Evolutionary conservation across 2,888 invertebrate species (phyloP).

Genomic region (Hyles lineata): DNA sequence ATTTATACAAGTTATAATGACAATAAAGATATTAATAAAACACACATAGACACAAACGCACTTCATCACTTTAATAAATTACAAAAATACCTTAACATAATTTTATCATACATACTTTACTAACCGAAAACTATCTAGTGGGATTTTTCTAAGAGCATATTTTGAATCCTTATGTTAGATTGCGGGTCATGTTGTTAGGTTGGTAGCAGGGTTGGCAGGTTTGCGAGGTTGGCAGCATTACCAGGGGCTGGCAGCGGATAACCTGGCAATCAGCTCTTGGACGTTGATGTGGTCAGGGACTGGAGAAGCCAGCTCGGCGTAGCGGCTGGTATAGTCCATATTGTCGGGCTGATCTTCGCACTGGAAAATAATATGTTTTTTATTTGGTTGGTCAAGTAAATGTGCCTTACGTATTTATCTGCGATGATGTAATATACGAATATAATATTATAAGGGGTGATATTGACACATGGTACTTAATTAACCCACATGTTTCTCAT

Average conservation of each 20-base stretch:
- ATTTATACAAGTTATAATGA: background rate
- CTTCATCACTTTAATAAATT: conserved; percentile 57
- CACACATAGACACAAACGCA: conserved; percentile 43
- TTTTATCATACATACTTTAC: background rate
- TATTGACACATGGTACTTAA: no score
- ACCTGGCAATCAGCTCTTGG: conserved; percentile 53
- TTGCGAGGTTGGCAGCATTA: background rate
- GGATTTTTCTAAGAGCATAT: conserved; percentile 37
- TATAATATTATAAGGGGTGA: no score
- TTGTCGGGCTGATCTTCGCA: conserved; percentile 38
- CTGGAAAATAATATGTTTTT: conserved; percentile 38
- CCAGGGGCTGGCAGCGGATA: conserved; percentile 50
- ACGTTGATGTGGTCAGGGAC: conserved; percentile 60
- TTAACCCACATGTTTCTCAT: no score
- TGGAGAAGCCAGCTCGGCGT: conserved; percentile 68
- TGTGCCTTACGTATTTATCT: no score
- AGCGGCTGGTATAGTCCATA: conserved; percentile 59
- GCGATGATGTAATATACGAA: no score
- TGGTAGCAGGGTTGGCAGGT: no score
- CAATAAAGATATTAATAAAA: conserved; percentile 24
- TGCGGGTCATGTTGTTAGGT: no score
- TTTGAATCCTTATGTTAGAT: conserved; percentile 2
- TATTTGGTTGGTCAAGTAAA: no score
- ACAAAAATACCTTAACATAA: conserved; percentile 20
- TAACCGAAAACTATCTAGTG: conserved; percentile 45